Evolutionary conservation across 2,113 vertebrate species (phyloP), one percentile per base, ranked within the genome.

Genomic region (Prionailurus viverrinus): DNA sequence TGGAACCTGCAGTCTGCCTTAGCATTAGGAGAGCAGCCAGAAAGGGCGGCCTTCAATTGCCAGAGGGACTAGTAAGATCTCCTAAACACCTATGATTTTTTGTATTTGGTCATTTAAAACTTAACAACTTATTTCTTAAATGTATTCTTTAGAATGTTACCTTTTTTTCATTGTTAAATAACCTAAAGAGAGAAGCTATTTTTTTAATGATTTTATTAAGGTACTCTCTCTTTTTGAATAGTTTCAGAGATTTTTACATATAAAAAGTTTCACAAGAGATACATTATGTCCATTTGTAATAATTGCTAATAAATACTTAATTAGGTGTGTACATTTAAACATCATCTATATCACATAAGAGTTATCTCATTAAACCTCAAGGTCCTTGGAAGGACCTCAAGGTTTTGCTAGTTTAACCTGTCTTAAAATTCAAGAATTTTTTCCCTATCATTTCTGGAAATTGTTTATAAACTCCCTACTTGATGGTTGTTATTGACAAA

Each of bases 201-300:
- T n/a, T 84, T 95, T 92, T 51, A 78, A 51, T 82, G 55, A 65
- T 55, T 23, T 63, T 53, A 48, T 27, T 90, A 88, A 93, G 73
- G 48, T 78, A 16, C 61, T 87, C 4, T 69, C 51, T 71, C 18
- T 90, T 41, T 90, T 41, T 87, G 29, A 69, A 41, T 83, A 88
- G 11, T 95, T 93, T 91, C 39, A 91, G n/a, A 79, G 33, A 95
- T 74, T 74, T 95, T 93, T 81, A 83, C 13, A 58, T 76, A 73
- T 90, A 36, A 48, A 79, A 91, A 80, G 48, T 80, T 84, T 94
- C 15, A 29, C 15, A 51, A 63, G 73, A 39, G 14, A 48, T 45
- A 39, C 5, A 61, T 51, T 97, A 21, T 88, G 14, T 96, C 85
- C 45, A 51, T 68, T 69, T 84, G 31, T 84, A 73, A 58, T 48